Evolutionary conservation across 1,140 invertebrate genomes (phyloP).

Genomic region (Popillia japonica): DNA sequence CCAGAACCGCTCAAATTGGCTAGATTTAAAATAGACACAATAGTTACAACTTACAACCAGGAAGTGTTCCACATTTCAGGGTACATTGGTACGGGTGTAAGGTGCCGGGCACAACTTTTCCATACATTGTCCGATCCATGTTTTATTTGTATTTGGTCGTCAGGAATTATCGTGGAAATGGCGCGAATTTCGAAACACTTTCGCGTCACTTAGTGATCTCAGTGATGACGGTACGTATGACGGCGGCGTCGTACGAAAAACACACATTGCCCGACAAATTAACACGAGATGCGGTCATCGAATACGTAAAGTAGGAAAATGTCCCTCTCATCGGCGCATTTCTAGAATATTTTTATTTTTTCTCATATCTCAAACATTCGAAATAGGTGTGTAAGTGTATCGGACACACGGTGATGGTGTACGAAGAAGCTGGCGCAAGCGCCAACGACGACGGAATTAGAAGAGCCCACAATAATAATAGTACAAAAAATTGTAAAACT

Average conservation of each 20-base stretch:
- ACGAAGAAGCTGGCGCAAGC: slow-evolving; percentile 37
- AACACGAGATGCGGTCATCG: slow-evolving; percentile 1
- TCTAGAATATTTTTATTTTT: slow-evolving; percentile 44
- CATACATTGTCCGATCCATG: slow-evolving; percentile 88
- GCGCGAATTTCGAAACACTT: slow-evolving; percentile 36
- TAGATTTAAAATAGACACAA: too few relatives aligned
- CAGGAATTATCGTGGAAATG: not conserved
- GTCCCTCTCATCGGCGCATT: slow-evolving; percentile 21
- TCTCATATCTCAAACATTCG: slow-evolving; percentile 39
- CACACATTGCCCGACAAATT: not conserved
- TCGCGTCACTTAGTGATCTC: not conserved
- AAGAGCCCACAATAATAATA: slow-evolving; percentile 42
- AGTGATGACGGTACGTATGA: not conserved
- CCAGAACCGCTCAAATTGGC: too few relatives aligned
- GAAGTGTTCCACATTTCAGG: slow-evolving; percentile 79
- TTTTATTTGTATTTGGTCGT: slow-evolving; percentile 35
- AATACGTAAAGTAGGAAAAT: not conserved
- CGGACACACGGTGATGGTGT: slow-evolving; percentile 9
- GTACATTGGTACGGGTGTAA: slow-evolving; percentile 83
- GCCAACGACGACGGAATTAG: slow-evolving; percentile 39
- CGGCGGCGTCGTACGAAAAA: not conserved
- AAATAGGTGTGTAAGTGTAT: not conserved
- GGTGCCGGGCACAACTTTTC: slow-evolving; percentile 79
- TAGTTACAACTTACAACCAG: slow-evolving; percentile 77
- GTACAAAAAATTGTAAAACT: slow-evolving; percentile 34